Base-by-base conservation (phyloP, 2,888 invertebrate genomes). In the Ectemnius lituratus region DNA sequence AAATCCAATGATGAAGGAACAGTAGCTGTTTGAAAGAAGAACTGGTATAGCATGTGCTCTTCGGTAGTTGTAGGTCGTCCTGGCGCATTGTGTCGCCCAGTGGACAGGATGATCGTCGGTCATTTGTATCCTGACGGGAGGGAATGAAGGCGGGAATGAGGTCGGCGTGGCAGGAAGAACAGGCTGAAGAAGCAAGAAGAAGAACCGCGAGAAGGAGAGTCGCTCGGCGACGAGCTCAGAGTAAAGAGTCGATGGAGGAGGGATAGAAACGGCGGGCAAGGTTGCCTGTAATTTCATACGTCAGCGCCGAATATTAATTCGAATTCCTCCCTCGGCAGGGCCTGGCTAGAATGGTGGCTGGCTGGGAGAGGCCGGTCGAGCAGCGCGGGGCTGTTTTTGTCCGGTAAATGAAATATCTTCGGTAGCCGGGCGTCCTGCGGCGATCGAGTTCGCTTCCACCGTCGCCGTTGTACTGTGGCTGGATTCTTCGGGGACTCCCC, bases 261-360 rank as follows among this genome's bases (percentile, higher is more conserved):
- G 61, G 68, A 65, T 73, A 75, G 68, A 72, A 77, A 69, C 76
- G 76, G 64, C 80, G 78, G 77, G 76, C 79, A 77, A 74, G 81
- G 76, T 72, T 84, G 85, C 83, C 85, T 86, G 88, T 88, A 90
- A 90, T 90, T 90, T 87, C 85, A 86, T 85, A 88, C 87, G 90
- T 90, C 90, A 90, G 88, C 90, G 85, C 89, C 89, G 90, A 90
- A 90, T 90, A 90, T 90, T 90, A 90, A 90, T 90, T 90, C 84
- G 89, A 89, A 90, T 90, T 90, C 89, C 87, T 86, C 65, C 73
- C 76, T 72, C 69, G 70, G 62, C 65, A 64, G 71, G 27, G 64
- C 61, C 37, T 52, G 65, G 62, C 52, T 49, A 68, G 73, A 58
- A 56, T 67, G 66, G 20, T 16, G 56, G 47, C 20, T 16, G 56